Conservation (phyloP, 2,888 invertebrate genomes). For the Drosophila rubida region DNA sequence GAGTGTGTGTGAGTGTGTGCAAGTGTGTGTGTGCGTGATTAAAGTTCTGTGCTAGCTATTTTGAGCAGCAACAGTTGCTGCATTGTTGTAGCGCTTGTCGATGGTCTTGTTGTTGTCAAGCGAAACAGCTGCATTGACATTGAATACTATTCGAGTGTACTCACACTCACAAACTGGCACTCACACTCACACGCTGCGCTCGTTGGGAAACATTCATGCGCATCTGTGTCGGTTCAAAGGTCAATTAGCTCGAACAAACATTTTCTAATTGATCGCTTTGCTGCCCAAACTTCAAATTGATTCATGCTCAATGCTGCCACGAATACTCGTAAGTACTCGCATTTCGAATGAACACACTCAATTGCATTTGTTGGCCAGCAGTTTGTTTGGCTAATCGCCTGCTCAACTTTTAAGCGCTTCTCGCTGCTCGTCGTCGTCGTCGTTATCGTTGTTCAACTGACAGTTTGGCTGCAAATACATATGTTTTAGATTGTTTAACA, state of each 20-base stretch:
- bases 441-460: neutral
- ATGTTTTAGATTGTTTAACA: no score
- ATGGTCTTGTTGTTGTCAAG: conserved; percentile 53
- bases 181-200: neutral
- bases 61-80: conserved; percentile 47
- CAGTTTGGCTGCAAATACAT: neutral
- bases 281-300: neutral
- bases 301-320: conserved; percentile 1
- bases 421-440: no score
- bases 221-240: conserved; percentile 26
- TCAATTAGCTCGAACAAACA: conserved; percentile 25
- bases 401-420: neutral
- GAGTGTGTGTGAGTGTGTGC: neutral
- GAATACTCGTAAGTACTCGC: conserved; percentile 1
- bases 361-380: neutral
- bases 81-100: conserved; percentile 31
- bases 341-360: conserved; percentile 8
- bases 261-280: conserved; percentile 17
- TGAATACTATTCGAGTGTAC: conserved; percentile 46
- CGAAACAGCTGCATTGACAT: conserved; percentile 76
- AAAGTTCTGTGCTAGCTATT: conserved; percentile 28
- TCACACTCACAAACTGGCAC: conserved; percentile 11
- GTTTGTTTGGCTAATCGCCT: neutral
- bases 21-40: conserved; percentile 10
- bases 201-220: conserved; percentile 3